These are phyloP conservation scores for Anseranas semipalmata DNA, from an alignment of 2,113 vertebrate genomes.

Conservation along the genomic window DNA sequence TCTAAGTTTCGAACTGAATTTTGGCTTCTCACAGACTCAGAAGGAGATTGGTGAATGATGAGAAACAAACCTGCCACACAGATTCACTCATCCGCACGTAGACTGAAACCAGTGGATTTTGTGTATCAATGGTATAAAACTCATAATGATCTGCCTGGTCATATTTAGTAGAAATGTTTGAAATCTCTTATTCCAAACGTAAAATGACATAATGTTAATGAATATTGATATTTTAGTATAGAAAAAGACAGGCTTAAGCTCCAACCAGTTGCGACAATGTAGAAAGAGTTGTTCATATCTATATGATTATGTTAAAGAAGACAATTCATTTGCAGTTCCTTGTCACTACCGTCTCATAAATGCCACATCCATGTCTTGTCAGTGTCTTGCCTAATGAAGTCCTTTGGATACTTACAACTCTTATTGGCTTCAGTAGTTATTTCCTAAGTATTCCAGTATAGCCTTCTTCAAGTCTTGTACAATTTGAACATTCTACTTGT, in stretches of 20 bases:
- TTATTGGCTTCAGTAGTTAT: not conserved
- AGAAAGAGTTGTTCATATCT: not conserved
- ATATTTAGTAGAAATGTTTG: constrained; percentile 12
- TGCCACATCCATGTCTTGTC: not conserved
- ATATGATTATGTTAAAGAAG: not conserved
- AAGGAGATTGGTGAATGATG: constrained; percentile 40
- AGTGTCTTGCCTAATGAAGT: not conserved
- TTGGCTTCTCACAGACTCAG: constrained; percentile 42
- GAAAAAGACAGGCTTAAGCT: not conserved
- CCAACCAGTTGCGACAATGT: not conserved
- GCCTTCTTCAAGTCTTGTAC: not conserved
- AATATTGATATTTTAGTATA: not conserved
- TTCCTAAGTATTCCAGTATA: not conserved
- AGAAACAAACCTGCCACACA: constrained; percentile 24
- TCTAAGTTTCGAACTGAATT: constrained; percentile 49
- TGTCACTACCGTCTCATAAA: not conserved
- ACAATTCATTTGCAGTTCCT: not conserved
- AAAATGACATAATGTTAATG: not conserved
- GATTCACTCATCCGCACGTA: not conserved
- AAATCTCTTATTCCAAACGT: not conserved
- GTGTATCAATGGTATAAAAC: not conserved
- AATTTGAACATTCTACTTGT: not conserved
- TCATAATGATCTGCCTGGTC: not conserved
- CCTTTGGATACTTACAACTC: not conserved
- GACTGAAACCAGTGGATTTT: constrained; percentile 34